Percentiles rank a stretch among this genome's conserved stretches.
These are phyloP conservation scores for Lucilia sericata DNA, from an alignment of 1,140 invertebrate genomes.

Conservation along the genomic window DNA sequence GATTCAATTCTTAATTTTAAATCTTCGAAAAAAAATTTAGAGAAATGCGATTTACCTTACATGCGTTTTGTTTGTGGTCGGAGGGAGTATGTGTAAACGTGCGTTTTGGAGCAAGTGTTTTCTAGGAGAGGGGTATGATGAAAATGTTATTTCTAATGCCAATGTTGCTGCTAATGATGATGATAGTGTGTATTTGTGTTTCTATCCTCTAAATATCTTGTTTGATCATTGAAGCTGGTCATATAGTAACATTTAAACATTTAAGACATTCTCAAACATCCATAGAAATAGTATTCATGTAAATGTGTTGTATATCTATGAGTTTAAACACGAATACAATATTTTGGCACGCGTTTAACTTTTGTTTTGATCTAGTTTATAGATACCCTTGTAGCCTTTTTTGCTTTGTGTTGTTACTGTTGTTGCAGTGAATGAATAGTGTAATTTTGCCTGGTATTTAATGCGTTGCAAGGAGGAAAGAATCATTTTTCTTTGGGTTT, in stretches of 20 bases:
- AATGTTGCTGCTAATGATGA: neutral
- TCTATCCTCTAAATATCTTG: slow-evolving; percentile 35
- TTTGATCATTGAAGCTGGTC: slow-evolving; percentile 30
- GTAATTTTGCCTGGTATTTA: slow-evolving; percentile 1
- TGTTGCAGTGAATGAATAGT: neutral
- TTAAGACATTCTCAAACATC: no score
- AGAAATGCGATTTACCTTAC: neutral
- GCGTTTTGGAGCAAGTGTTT: neutral
- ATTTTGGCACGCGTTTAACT: slow-evolving; percentile 40
- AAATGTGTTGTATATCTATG: neutral
- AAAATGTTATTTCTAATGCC: neutral
- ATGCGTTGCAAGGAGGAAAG: slow-evolving; percentile 14
- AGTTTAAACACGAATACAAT: slow-evolving; percentile 22
- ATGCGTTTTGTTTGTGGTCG: neutral
- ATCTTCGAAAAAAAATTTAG: neutral
- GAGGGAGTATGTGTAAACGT: neutral
- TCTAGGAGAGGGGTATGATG: neutral
- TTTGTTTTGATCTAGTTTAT: slow-evolving; percentile 36
- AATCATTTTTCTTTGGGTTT: slow-evolving; percentile 13
- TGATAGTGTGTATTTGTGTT: neutral
- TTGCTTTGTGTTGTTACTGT: neutral
- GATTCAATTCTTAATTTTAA: neutral
- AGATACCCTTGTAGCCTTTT: slow-evolving; percentile 31
- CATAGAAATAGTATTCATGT: neutral
- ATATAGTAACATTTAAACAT: neutral